phyloP scores from a whole-genome alignment of 2,888 invertebrate genomes.

The Harmothoe impar region DNA sequence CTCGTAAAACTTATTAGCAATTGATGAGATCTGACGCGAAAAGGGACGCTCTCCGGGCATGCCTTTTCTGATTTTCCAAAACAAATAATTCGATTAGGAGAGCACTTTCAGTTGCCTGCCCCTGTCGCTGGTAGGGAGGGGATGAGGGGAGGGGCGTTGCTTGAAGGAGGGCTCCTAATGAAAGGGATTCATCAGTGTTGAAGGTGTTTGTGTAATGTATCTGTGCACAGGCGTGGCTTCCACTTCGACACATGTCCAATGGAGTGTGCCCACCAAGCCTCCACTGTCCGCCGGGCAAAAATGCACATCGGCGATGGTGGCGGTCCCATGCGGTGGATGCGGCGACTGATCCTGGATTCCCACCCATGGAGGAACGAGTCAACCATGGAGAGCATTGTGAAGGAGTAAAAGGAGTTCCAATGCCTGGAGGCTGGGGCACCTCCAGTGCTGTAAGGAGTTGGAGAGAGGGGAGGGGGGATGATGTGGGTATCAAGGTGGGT shows the following conservation, averaged over 20 bases:
- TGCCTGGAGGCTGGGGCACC: background rate
- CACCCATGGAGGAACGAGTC: background rate
- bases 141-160: constrained; percentile 9
- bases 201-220: constrained; percentile 49
- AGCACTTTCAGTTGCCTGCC: background rate
- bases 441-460: background rate
- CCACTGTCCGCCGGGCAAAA: background rate
- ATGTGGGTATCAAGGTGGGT: too few relatives aligned
- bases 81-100: constrained; percentile 52
- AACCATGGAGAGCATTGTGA: constrained; percentile 30
- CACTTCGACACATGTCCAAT: background rate
- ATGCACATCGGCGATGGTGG: constrained; percentile 4
- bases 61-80: constrained; percentile 48
- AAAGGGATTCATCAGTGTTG: constrained; percentile 14
- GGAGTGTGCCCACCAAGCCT: background rate
- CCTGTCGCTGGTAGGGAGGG: background rate
- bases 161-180: background rate
- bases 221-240: background rate
- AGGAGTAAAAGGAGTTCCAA: background rate
- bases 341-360: constrained; percentile 41
- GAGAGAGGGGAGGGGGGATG: too few relatives aligned
- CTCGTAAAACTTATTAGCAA: constrained; percentile 43
- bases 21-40: constrained; percentile 52
- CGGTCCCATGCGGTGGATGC: background rate
- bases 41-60: constrained; percentile 20